Conservation (phyloP, 1,140 invertebrate species). For the Camponotus floridanus region DNA sequence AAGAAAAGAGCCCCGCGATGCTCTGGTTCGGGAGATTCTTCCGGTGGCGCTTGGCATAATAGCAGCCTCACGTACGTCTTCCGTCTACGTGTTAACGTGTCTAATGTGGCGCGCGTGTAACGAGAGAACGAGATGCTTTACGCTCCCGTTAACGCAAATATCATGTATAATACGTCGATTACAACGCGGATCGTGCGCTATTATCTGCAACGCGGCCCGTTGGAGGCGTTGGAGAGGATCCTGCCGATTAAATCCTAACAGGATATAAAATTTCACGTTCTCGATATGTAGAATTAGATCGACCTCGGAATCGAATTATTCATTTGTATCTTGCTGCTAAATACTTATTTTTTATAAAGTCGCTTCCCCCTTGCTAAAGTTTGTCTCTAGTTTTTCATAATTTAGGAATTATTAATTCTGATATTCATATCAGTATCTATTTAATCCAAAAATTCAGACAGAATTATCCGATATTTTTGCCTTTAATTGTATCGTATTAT, state of each 20-base stretch:
- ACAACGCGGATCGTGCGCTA: conserved; percentile 44
- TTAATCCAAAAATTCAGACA: not conserved
- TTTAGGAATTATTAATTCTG: not conserved
- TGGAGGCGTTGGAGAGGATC: conserved; percentile 34
- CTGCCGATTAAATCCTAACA: conserved; percentile 44
- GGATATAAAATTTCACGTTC: conserved; percentile 38
- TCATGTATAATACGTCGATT: conserved; percentile 61
- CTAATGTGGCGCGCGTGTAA: conserved; percentile 43
- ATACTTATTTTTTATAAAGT: not conserved
- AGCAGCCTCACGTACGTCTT: conserved; percentile 27
- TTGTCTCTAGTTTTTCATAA: not conserved
- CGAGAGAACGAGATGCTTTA: conserved; percentile 69
- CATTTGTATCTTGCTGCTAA: not conserved
- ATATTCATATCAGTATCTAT: not conserved
- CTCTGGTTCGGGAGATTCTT: conserved; percentile 61
- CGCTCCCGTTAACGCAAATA: conserved; percentile 70
- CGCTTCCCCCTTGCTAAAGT: not conserved
- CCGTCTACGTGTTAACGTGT: conserved; percentile 55
- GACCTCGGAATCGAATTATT: not conserved
- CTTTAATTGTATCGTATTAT: not conserved
- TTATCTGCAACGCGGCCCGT: conserved; percentile 41
- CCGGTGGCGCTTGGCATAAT: conserved; percentile 59
- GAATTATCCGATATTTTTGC: not conserved
- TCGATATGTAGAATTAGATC: conserved; percentile 3
- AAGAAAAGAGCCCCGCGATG: conserved; percentile 50